A percentile compares a stretch with the other conserved stretches of the same genome.
phyloP scores from a whole-genome alignment of 2,888 invertebrate genomes.

The Agonum fuliginosum region DNA sequence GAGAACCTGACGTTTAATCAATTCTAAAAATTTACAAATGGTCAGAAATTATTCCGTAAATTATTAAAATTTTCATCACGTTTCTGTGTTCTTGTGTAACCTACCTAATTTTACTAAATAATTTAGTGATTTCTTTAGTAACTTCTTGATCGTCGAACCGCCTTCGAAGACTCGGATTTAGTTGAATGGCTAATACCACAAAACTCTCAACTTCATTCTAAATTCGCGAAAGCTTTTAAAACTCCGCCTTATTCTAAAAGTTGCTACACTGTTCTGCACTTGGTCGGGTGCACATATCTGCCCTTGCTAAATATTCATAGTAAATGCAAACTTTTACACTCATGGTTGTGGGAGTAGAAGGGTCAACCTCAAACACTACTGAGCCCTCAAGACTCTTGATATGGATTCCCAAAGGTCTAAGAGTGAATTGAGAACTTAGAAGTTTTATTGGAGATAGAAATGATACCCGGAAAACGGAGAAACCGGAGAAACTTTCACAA shows the following conservation, averaged over 20 bases:
- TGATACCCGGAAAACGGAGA: too few relatives aligned
- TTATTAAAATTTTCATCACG: slow-evolving; percentile 31
- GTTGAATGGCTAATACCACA: slow-evolving; percentile 42
- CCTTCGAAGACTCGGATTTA: slow-evolving; percentile 17
- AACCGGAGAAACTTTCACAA: too few relatives aligned
- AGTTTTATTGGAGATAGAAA: background rate
- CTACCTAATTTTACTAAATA: background rate
- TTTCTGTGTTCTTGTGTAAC: slow-evolving; percentile 1
- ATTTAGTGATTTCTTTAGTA: slow-evolving; percentile 32
- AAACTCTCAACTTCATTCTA: slow-evolving; percentile 47
- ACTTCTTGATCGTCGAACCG: background rate
- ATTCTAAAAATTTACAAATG: slow-evolving; percentile 1
- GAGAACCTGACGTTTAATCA: background rate
- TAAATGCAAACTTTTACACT: slow-evolving; percentile 26
- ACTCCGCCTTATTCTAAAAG: slow-evolving; percentile 35
- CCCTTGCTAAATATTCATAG: slow-evolving; percentile 32
- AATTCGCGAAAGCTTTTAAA: slow-evolving; percentile 49
- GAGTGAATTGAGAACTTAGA: background rate
- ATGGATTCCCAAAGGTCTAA: background rate
- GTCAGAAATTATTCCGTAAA: slow-evolving; percentile 14
- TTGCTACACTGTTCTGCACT: slow-evolving; percentile 45
- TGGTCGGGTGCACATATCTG: slow-evolving; percentile 16
- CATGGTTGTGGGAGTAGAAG: slow-evolving; percentile 7
- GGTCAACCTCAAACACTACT: slow-evolving; percentile 12
- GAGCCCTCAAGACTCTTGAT: background rate